Evolutionary conservation across 1,140 invertebrate species (phyloP), one percentile per base, ranked within the genome.

Genomic region (Sycobia sp.): DNA sequence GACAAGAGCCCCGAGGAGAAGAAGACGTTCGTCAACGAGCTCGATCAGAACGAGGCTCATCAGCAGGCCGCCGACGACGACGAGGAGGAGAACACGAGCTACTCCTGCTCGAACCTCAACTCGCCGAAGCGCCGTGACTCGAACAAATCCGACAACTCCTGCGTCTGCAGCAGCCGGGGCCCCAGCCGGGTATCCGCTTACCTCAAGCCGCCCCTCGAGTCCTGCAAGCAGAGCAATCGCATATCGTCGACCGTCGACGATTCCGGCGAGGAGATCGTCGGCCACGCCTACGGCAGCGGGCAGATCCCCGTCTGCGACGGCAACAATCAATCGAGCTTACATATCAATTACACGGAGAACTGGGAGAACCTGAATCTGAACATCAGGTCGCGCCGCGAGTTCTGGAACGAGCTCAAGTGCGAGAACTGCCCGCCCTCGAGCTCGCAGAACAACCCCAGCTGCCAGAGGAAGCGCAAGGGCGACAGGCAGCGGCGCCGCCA

Each of bases 1-100:
- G 80, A 82, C 34, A 82, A 82, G 27, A 82, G 79, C 63, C 80
- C 80, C 0, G 80, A 82, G 27, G 80, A 81, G 39, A 81, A 77
- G 57, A 80, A 77, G 16, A 75, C 65, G 4, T 82, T 81, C 38
- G 72, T 67, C 0, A 73, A 73, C 16, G 50, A 55, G 13, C 22
- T 27, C 3, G 59, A 73, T 0, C 46, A 62, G 16, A 64, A 68
- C 14, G 66, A 68, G 1, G 32, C 56, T 27, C 39, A 47, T 7
- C 16, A 46, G 29, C 39, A 34, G 27, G 23, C 18, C 11, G 23
- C 5, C 29, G 29, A 5, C 66, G 69, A 0, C 34, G 57, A 20
- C 64, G 62, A 46, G 0, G 71, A 78, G 20, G 77, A 78, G 38
- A 78, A 78, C 27, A 79, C 75, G 0, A 77, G 73, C 8, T 79